These are phyloP conservation scores for Phocides pigmalion DNA, from an alignment of 1,140 invertebrate genomes.

Conservation along the genomic window DNA sequence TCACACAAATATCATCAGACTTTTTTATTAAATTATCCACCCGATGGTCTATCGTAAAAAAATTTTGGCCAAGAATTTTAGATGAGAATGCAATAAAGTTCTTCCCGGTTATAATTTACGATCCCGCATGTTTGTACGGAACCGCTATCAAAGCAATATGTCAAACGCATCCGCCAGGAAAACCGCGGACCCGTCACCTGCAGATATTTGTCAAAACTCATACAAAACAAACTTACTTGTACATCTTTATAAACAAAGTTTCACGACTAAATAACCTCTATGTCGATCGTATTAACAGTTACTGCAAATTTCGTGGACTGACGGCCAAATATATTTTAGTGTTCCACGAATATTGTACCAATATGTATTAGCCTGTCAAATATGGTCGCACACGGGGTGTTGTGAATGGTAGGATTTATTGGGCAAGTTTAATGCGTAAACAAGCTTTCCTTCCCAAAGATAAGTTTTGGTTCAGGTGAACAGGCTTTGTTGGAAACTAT, in stretches of 20 bases:
- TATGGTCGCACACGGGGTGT: constrained; percentile 53
- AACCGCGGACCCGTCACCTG: constrained; percentile 73
- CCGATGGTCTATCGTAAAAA: too few relatives aligned
- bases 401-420: constrained; percentile 68
- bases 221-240: constrained; percentile 50
- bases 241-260: constrained; percentile 5
- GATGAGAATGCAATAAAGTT: constrained; percentile 11
- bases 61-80: neutral
- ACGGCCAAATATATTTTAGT: constrained; percentile 37
- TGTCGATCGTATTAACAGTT: constrained; percentile 23
- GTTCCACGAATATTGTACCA: constrained; percentile 59
- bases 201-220: constrained; percentile 80
- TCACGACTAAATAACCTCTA: constrained; percentile 41
- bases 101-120: constrained; percentile 60
- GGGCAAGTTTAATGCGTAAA: constrained; percentile 65
- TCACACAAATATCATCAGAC: too few relatives aligned
- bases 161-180: constrained; percentile 74
- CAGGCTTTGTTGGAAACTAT: constrained; percentile 15
- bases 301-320: neutral
- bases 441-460: constrained; percentile 33
- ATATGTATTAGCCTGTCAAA: constrained; percentile 72
- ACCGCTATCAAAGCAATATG: constrained; percentile 78
- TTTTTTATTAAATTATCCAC: too few relatives aligned
- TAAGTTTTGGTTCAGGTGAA: constrained; percentile 22
- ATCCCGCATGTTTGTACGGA: constrained; percentile 61